Percentiles rank a stretch among this genome's conserved stretches.
Conservation (phyloP, 2,888 invertebrate genomes). For the Melanostoma mellinum region DNA sequence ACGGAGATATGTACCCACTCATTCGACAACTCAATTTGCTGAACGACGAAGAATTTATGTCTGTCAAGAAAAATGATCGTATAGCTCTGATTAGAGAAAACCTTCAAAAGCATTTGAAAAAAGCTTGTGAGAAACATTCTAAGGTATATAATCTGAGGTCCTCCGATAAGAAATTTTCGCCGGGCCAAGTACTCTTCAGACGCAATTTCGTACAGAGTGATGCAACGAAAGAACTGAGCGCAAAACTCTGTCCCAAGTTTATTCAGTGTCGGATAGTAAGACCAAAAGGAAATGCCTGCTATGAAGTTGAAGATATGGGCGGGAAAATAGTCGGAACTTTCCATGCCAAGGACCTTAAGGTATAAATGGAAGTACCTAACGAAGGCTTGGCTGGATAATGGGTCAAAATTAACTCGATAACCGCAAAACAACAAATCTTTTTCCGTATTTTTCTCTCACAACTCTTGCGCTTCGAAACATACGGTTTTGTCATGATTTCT, state of each 20-base stretch:
- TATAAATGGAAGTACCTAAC: neutral
- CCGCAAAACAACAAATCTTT: too few relatives aligned
- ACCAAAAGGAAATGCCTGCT: neutral
- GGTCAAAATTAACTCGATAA: too few relatives aligned
- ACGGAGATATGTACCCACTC: conserved; percentile 2
- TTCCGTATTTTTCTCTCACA: too few relatives aligned
- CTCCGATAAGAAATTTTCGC: neutral
- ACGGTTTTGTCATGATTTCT: too few relatives aligned
- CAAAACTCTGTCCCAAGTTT: conserved; percentile 1
- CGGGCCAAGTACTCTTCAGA: neutral
- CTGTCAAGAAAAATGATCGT: neutral
- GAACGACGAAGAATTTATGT: conserved; percentile 14
- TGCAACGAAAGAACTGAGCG: neutral
- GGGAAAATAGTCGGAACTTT: neutral
- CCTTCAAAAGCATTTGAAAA: neutral
- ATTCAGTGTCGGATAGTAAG: neutral
- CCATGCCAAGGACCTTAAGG: neutral
- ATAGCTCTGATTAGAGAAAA: neutral
- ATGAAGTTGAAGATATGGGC: neutral
- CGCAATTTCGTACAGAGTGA: neutral
- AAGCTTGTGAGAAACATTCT: neutral
- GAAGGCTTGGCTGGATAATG: too few relatives aligned
- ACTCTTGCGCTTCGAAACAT: too few relatives aligned
- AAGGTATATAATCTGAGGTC: too few relatives aligned
- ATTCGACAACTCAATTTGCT: conserved; percentile 24